These are phyloP conservation scores for Crocodylus rhombifer DNA, from an alignment of 2,797 vertebrate species.

Conservation along the genomic window DNA sequence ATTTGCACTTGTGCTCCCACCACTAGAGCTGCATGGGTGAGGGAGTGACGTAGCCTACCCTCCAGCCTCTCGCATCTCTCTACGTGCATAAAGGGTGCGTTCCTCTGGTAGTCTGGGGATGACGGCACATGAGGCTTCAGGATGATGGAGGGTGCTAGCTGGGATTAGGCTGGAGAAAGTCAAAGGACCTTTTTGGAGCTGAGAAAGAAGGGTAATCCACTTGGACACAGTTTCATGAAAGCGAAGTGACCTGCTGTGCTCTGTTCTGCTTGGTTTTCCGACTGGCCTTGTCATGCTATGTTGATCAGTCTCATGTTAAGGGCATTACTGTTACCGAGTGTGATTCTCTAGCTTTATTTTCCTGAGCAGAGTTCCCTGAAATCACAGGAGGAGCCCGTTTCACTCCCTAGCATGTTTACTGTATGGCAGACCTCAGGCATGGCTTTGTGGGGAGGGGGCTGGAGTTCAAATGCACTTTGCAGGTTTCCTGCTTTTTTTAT, in stretches of 20 bases:
- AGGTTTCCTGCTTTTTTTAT: neutral
- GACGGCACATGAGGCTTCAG: neutral
- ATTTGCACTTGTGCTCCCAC: neutral
- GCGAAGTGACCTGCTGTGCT: accelerated
- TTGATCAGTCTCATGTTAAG: neutral
- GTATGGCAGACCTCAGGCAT: neutral
- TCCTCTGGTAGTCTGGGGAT: accelerated
- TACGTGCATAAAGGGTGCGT: accelerated
- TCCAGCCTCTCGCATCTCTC: neutral
- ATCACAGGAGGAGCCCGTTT: neutral
- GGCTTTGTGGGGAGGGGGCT: conserved; percentile 28
- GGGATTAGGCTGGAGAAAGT: accelerated
- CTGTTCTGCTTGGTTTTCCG: neutral
- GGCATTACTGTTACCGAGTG: neutral
- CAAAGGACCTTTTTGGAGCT: neutral
- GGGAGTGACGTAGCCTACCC: neutral
- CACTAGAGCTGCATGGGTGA: neutral
- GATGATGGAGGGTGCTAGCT: neutral
- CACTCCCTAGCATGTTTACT: neutral
- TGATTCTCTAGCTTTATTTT: accelerated
- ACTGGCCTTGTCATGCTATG: neutral
- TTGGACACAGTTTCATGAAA: neutral
- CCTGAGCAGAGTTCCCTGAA: neutral
- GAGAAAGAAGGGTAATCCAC: neutral
- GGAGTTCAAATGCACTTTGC: conserved; percentile 18